Conservation (phyloP, 2,113 vertebrate species). For the Chloropsis hardwickii region DNA sequence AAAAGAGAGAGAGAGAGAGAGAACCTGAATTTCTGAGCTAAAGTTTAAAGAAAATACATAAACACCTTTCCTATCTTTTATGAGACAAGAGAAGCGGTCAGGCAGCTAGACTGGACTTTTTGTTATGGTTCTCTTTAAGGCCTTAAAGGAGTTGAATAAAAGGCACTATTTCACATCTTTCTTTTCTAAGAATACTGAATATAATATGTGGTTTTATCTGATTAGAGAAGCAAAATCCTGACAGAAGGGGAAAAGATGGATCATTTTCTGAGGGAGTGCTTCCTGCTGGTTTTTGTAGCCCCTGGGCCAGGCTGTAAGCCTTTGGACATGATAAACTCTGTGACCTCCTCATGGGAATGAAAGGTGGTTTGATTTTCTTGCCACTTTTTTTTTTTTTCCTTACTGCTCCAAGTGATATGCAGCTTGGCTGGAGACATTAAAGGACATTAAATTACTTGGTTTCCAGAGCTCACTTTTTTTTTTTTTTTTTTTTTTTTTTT, state of each 20-base stretch:
- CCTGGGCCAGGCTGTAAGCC: not conserved
- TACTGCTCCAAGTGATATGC: not conserved
- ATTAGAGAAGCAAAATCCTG: slow-evolving; percentile 26
- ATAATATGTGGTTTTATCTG: not conserved
- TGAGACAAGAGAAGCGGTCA: not conserved
- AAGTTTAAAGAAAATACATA: not conserved
- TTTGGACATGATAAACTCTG: slow-evolving; percentile 31
- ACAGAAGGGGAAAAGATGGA: not conserved
- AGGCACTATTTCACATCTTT: not conserved
- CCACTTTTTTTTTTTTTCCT: not conserved
- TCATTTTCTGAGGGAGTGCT: not conserved
- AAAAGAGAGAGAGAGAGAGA: not conserved
- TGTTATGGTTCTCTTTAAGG: not conserved
- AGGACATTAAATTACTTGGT: not conserved
- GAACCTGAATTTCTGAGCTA: not conserved
- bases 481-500: not conserved
- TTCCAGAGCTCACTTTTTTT: slow-evolving; percentile 10
- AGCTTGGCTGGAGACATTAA: slow-evolving; percentile 17
- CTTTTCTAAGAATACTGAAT: not conserved
- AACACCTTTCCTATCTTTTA: not conserved
- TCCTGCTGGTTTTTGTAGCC: not conserved
- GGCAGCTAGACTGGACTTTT: not conserved
- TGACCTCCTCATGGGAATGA: slow-evolving; percentile 18
- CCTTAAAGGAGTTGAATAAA: not conserved
- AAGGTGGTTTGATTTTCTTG: slow-evolving; percentile 12